A percentile compares a stretch with the other conserved stretches of the same genome.
phyloP scores from a whole-genome alignment of 2,113 vertebrate species.

The Malurus alboscapulatus region DNA sequence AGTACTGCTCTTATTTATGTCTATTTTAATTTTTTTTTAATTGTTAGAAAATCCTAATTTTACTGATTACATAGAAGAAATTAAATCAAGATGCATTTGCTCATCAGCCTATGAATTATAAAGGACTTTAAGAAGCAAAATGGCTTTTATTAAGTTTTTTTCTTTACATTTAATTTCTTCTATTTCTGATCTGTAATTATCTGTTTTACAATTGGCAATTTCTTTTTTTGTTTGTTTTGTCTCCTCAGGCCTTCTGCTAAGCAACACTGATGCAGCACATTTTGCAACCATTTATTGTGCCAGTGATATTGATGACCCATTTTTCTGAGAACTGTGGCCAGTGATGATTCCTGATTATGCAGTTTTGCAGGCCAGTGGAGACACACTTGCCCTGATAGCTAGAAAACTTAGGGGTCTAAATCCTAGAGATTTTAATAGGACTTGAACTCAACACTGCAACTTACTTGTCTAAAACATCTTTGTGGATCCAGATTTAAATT shows the following conservation, averaged over 20 bases:
- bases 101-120: neutral
- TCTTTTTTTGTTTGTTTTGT: neutral
- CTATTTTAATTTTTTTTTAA: neutral
- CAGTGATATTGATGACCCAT: neutral
- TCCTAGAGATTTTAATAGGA: neutral
- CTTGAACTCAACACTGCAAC: neutral
- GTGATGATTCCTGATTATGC: neutral
- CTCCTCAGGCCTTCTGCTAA: neutral
- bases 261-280: neutral
- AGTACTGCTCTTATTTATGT: neutral
- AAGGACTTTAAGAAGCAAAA: neutral
- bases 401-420: neutral
- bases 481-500: neutral
- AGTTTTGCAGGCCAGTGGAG: neutral
- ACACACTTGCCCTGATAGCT: neutral
- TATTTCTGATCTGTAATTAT: neutral
- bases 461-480: neutral
- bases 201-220: neutral
- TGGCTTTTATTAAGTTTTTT: neutral
- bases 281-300: neutral
- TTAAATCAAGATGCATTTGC: neutral
- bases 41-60: neutral
- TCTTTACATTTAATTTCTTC: neutral
- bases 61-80: neutral
- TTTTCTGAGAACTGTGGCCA: neutral